Evolutionary conservation across 1,140 invertebrate genomes (phyloP).

Genomic region (Lordiphosa stackelbergi): DNA sequence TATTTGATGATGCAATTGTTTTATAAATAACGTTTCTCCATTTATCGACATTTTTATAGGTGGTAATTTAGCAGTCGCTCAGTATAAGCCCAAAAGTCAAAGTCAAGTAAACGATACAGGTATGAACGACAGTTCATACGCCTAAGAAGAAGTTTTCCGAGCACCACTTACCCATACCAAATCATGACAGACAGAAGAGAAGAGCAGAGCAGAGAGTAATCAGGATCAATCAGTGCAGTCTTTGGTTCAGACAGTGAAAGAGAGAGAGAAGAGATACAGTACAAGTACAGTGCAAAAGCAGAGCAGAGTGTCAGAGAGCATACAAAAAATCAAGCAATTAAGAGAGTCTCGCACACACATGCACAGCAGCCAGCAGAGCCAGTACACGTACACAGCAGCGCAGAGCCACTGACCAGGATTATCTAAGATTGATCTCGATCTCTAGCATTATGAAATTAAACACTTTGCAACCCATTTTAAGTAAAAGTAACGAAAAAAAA

Average conservation of each 20-base stretch:
- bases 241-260: constrained; percentile 45
- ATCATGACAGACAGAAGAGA: constrained; percentile 53
- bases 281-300: constrained; percentile 19
- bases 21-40: constrained; percentile 63
- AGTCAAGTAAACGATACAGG: constrained; percentile 73
- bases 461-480: constrained; percentile 5
- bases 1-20: no score
- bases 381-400: constrained; percentile 58
- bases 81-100: constrained; percentile 70
- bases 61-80: constrained; percentile 73
- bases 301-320: constrained; percentile 21
- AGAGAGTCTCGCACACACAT: constrained; percentile 9
- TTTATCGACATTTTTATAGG: constrained; percentile 76
- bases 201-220: constrained; percentile 36
- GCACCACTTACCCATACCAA: constrained; percentile 62
- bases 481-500: constrained; percentile 5
- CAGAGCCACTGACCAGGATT: constrained; percentile 55
- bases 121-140: constrained; percentile 64
- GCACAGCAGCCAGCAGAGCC: constrained; percentile 27
- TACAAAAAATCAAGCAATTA: constrained; percentile 1
- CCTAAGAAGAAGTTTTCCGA: constrained; percentile 72
- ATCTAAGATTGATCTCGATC: constrained; percentile 17
- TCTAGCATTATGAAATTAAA: constrained; percentile 37
- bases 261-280: constrained; percentile 22
- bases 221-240: constrained; percentile 63